These are phyloP conservation scores for Nothura maculosa DNA, from an alignment of 2,797 vertebrate genomes.

Conservation along the genomic window DNA sequence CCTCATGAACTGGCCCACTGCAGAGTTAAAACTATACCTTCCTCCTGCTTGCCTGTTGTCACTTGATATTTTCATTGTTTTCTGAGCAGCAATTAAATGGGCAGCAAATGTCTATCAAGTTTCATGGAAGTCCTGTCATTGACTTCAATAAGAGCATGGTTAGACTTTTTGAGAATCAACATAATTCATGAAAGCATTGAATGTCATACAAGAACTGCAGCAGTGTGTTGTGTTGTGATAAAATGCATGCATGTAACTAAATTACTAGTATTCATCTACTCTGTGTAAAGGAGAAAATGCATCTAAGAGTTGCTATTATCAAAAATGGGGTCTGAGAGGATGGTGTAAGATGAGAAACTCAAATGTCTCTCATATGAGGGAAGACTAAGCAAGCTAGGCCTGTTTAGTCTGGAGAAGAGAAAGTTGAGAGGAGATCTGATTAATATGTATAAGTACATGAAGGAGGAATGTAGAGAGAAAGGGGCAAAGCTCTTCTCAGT, in stretches of 20 bases:
- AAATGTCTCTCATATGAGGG: not conserved
- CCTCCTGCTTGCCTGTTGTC: not conserved
- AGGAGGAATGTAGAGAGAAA: no score
- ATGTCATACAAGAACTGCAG: not conserved
- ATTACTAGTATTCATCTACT: not conserved
- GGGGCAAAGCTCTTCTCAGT: no score
- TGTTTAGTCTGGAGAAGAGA: no score
- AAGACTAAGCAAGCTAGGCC: no score
- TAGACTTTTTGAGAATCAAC: not conserved
- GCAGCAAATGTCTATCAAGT: accelerated
- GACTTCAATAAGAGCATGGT: not conserved
- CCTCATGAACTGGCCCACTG: not conserved
- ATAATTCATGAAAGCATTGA: not conserved
- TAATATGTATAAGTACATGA: no score
- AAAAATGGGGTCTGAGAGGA: not conserved
- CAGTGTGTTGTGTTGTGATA: not conserved
- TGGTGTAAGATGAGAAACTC: not conserved
- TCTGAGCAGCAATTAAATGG: not conserved
- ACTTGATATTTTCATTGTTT: not conserved
- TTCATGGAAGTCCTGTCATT: not conserved
- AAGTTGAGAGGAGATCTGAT: no score
- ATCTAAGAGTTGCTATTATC: not conserved
- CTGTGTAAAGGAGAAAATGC: not conserved
- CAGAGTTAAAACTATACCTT: accelerated
- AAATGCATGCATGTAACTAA: not conserved